Base-by-base conservation (phyloP, 2,888 invertebrate species). In the Brassicogethes aeneus region DNA sequence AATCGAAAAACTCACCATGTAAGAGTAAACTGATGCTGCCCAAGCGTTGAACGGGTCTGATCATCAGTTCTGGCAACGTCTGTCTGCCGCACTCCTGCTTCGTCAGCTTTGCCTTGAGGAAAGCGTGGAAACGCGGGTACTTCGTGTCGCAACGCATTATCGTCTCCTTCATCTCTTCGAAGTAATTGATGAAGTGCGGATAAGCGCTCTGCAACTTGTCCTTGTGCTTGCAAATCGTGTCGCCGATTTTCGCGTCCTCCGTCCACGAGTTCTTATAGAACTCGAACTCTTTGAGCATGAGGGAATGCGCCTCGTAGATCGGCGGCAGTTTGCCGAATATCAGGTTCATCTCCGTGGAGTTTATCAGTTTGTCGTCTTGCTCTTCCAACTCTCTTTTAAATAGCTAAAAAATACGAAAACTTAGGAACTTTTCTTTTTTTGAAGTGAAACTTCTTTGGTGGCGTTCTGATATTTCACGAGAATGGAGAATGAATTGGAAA, bases 121-220 rank as follows among this genome's bases (percentile, higher is more conserved):
- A 97, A 61, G 96, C 96, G 74, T 96, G 94, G 76, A 99, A 99
- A 65, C 94, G 79, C 31, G 94, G 93, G 71, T 94, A 93, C 61
- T 82, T 85, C 64, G 80, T 80, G 73, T 94, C 94, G 74, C 94
- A 95, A 62, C 84, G 80, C 58, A 80, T 75, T 62, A 99, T 77
- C 74, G 89, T 88, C 62, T 93, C 91, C 70, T 94, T 94, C 70
- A 93, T 92, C 67, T 91, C 89, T 69, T 97, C 96, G 69, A 95
- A 96, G 72, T 90, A 96, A 72, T 99, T 99, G 40, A 99, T 88
- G 71, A 94, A 99, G 14, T 95, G 93, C 46, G 96, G 96, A 72
- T 99, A 99, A 1, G 93, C 90, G 70, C 90, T 93, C 52, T 87
- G 78, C 64, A 97, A 75, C 60, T 88, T 91, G 40, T 86, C 83